Conservation (phyloP, 1,140 invertebrate species). For the Diabrotica virgifera region DNA sequence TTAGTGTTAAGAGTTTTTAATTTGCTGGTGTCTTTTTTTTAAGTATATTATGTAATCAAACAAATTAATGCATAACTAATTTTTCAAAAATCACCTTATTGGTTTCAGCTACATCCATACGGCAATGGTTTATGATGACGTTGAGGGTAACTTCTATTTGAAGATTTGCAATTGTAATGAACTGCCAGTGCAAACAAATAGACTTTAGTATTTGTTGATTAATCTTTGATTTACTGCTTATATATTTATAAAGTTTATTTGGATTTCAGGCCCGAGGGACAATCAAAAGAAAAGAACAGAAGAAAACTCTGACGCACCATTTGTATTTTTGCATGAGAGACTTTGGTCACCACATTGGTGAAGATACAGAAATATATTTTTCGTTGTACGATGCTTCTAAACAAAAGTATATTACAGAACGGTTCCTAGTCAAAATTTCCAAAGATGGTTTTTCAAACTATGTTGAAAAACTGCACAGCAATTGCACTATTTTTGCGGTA, state of each 20-base stretch:
- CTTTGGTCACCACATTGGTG: conserved; percentile 80
- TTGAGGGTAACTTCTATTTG: too few species aligned
- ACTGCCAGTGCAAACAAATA: too few species aligned
- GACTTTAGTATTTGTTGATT: too few species aligned
- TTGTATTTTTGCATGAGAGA: conserved; percentile 85
- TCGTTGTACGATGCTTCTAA: conserved; percentile 79
- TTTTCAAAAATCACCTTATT: too few species aligned
- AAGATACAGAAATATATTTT: conserved; percentile 85
- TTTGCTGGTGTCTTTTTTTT: too few species aligned
- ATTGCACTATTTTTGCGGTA: conserved; percentile 86
- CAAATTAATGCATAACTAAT: too few species aligned
- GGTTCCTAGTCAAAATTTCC: conserved; percentile 83
- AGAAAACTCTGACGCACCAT: conserved; percentile 75
- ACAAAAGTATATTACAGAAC: conserved; percentile 73
- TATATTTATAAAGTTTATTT: not conserved
- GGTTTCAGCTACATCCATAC: too few species aligned
- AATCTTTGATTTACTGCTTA: too few species aligned
- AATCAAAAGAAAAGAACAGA: conserved; percentile 56
- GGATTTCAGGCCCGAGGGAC: conserved; percentile 42
- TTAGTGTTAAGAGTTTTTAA: too few species aligned
- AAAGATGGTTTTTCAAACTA: conserved; percentile 89
- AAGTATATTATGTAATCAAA: too few species aligned
- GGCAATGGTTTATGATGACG: too few species aligned
- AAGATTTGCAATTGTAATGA: too few species aligned
- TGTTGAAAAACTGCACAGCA: conserved; percentile 81